Base-by-base conservation (phyloP, 2,797 vertebrate genomes). In the Distichodus sexfasciatus region DNA sequence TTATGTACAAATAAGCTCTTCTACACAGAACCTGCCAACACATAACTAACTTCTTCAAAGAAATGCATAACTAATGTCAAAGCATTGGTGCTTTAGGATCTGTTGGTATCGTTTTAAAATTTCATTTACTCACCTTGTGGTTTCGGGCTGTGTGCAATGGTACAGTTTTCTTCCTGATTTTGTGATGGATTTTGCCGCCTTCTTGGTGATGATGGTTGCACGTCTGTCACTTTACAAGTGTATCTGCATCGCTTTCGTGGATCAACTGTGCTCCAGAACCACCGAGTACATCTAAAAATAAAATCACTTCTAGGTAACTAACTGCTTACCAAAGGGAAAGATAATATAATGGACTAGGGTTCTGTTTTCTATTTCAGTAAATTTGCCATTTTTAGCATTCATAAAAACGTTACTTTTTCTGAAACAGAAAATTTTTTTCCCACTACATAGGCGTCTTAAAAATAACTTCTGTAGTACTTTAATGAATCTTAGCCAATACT, bases 251-350 rank as follows among this genome's bases (percentile, higher is more conserved):
- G 92, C 57, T 87, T 89, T 38, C 92, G 90, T n/a, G 94, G 94
- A 73, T 97, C 93, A 71, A 94, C 86, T 0, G 95, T 97, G 89
- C 95, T 97, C 95, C 94, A 97, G 73, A 95, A 97, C 78, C 94
- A 87, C 6, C 95, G 92, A 35, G 94, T 94, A 70, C 95, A 97
- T 82, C 94, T 97, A 36, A 1, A 69, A 23, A 36, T 2, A 66
- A 41, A 19, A 35, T 1, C 35, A 66, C 12, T n/a, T 2, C 6
- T 41, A 6, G n/a, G 28, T 23, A n/a, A n/a, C n/a, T n/a, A n/a
- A n/a, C n/a, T n/a, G n/a, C n/a, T n/a, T n/a, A n/a, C n/a, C n/a
- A n/a, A n/a, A n/a, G n/a, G n/a, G n/a, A n/a, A n/a, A n/a, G n/a
- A n/a, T n/a, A n/a, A n/a, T n/a, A n/a, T n/a, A n/a, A n/a, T n/a